A percentile compares a stretch with the other conserved stretches of the same genome.
These are phyloP conservation scores for Diorhabda elongata DNA, from an alignment of 1,140 invertebrate genomes.

Conservation along the genomic window DNA sequence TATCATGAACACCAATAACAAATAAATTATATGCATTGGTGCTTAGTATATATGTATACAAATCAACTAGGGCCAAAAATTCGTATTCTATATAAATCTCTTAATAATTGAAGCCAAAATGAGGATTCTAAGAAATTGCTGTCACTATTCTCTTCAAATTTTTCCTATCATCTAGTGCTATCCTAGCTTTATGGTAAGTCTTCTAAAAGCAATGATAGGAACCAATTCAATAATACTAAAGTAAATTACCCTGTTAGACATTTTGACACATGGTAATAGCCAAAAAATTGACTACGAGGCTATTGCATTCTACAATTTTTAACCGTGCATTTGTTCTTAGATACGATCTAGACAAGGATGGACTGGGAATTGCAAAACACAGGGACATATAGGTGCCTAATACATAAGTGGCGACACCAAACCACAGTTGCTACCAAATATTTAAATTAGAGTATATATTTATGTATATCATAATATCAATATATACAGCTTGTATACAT, in stretches of 20 bases:
- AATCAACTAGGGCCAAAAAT: too few relatives aligned
- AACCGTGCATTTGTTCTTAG: background rate
- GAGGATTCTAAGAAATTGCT: too few relatives aligned
- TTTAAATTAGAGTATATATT: constrained; percentile 46
- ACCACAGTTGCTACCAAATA: constrained; percentile 44
- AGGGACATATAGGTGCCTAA: constrained; percentile 42
- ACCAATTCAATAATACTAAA: constrained; percentile 4
- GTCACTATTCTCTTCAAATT: too few relatives aligned
- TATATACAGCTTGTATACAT: constrained; percentile 49
- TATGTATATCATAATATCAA: constrained; percentile 45
- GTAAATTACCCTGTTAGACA: constrained; percentile 3
- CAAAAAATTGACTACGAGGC: too few relatives aligned
- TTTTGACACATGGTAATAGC: background rate
- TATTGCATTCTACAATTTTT: too few relatives aligned
- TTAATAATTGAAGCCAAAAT: too few relatives aligned
- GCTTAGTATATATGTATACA: too few relatives aligned
- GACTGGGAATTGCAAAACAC: constrained; percentile 35
- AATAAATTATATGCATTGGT: too few relatives aligned
- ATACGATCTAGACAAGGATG: constrained; percentile 15
- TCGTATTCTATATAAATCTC: too few relatives aligned
- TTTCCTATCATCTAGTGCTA: too few relatives aligned
- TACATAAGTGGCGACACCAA: constrained; percentile 43
- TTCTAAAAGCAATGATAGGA: constrained; percentile 1
- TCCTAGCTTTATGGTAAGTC: background rate
- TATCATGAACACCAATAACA: too few relatives aligned